phyloP scores from a whole-genome alignment of 2,888 invertebrate genomes.

The Lasioglossum figueresi region DNA sequence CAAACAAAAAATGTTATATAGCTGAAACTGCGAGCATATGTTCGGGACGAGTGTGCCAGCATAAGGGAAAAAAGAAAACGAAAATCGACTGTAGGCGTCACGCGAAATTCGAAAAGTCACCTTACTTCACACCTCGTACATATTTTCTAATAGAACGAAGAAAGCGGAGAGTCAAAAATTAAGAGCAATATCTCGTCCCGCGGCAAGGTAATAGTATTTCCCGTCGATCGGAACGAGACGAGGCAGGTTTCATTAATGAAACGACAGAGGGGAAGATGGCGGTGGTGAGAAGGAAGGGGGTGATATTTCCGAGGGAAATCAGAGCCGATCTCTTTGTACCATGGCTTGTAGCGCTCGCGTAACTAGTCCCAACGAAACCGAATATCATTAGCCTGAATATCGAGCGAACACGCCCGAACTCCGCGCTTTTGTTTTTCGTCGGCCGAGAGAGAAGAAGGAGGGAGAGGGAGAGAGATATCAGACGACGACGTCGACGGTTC shows the following conservation, averaged over 20 bases:
- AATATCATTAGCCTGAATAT: slow-evolving; percentile 65
- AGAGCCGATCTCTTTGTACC: slow-evolving; percentile 39
- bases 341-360: slow-evolving; percentile 39
- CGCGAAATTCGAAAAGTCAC: too few relatives aligned
- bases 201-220: slow-evolving; percentile 20
- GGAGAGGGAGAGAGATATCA: not conserved
- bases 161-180: not conserved
- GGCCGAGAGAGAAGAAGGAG: not conserved
- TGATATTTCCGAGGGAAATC: slow-evolving; percentile 35
- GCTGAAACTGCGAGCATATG: too few relatives aligned
- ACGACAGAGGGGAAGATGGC: slow-evolving; percentile 19
- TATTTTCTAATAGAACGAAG: not conserved
- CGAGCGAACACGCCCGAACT: slow-evolving; percentile 50
- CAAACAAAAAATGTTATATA: too few relatives aligned
- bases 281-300: not conserved
- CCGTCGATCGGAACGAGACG: slow-evolving; percentile 1
- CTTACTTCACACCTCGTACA: too few relatives aligned
- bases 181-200: not conserved
- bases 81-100: too few relatives aligned
- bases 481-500: not conserved
- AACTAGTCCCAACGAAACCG: slow-evolving; percentile 45
- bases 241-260: slow-evolving; percentile 38
- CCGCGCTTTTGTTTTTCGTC: slow-evolving; percentile 51
- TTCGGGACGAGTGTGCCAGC: too few relatives aligned
- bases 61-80: too few relatives aligned